Evolutionary conservation across 2,888 invertebrate genomes (phyloP), one percentile per base, ranked within the genome.

Genomic region (Operophtera brumata): DNA sequence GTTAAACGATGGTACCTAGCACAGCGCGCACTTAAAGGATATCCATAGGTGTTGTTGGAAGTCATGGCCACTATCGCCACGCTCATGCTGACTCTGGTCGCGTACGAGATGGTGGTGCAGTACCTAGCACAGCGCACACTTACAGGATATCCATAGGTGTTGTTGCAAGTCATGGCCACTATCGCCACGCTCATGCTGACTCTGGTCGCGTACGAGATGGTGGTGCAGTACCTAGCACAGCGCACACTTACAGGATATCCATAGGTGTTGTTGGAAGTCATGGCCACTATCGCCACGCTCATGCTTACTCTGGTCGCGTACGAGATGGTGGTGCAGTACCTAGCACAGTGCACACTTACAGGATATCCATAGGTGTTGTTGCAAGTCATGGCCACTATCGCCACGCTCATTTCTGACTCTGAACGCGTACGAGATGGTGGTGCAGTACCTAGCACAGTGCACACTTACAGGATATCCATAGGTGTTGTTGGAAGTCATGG

Each of bases 41-140:
- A 75, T 1, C 75, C 77, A 39, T 82, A 75, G 48, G 71, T 71
- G 59, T 84, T 86, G 40, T 77, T 70, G 34, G 79, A 86, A 4
- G 92, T 92, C 93, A 94, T 94, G 40, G 93, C 93, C 1, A 94
- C 93, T 60, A 94, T 91, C 12, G 92, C 92, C 35, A 94, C 92
- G 46, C 94, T 94, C 81, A 94, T 91, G 75, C 92, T 92, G 58
- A 93, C 92, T 34, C 94, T 78, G 54, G 93, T 92, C n/a, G n/a
- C n/a, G n/a, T n/a, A n/a, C n/a, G n/a, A n/a, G n/a, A n/a, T n/a
- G n/a, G n/a, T n/a, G n/a, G n/a, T n/a, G n/a, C n/a, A n/a, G n/a
- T n/a, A n/a, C n/a, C n/a, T n/a, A n/a, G n/a, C n/a, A n/a, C n/a
- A n/a, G n/a, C n/a, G n/a, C n/a, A n/a, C n/a, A 57, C 74, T 71